Evolutionary conservation across 2,113 vertebrate genomes (phyloP), one percentile per base, ranked within the genome.

Genomic region (Gulo gulo): DNA sequence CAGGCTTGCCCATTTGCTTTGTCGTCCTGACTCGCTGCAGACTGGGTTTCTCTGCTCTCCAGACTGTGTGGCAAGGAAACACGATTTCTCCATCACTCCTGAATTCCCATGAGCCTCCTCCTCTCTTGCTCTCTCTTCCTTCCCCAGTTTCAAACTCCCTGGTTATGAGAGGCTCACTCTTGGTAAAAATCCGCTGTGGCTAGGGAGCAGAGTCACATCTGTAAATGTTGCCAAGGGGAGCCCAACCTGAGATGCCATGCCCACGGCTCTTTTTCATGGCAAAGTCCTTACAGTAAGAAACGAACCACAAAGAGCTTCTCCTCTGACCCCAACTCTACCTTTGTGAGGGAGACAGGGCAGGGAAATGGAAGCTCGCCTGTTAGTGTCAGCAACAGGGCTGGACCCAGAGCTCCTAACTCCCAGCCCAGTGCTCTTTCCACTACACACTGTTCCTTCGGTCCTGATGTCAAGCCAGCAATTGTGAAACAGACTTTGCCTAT

Each of bases 401-500:
- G 42, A 57, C 55, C 47, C 59, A n/a, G 47, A 39, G 57, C 59
- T 82, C 45, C 84, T 84, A 73, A 85, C 78, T 95, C 76, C 42
- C 52, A 85, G 78, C 78, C 91, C 78, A 26, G 63, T 59, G 83
- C 74, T 97, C 97, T 95, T 69, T 95, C 94, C 76, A 79, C 78
- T 94, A 95, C 95, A 97, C 90, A 86, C 84, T 92, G 59, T 94
- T 98, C 90, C 50, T 95, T 83, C 20, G 67, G 87, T 61, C 84
- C 71, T 96, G 90, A 90, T 21, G 39, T 45, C 76, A 97, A 94
- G 97, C 91, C 97, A 97, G 26, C 45, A 47, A 34, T 98, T 98
- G 96, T 82, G 95, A 98, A 98, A 98, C 39, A 84, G 71, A 34
- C 65, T 80, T 74, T 94, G 96, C 87, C 97, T 97, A 78, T 93